phyloP scores from a whole-genome alignment of 1,140 invertebrate species.

The Drosophila virilis region DNA sequence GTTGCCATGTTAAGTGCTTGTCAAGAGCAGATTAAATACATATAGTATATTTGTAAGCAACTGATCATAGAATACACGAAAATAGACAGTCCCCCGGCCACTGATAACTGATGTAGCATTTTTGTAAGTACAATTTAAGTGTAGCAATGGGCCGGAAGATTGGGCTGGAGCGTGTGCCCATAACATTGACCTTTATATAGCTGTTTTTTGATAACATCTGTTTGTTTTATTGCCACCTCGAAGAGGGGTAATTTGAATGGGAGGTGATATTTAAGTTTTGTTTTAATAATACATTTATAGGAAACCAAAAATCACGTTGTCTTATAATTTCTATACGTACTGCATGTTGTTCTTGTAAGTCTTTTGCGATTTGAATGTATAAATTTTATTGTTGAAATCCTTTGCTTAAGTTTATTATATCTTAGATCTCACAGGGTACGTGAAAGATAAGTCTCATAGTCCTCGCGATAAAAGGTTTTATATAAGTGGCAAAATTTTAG shows the following conservation, averaged over 20 bases:
- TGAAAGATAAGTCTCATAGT: too few species aligned
- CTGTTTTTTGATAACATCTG: background rate
- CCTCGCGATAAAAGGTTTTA: too few species aligned
- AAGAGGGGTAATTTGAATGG: background rate
- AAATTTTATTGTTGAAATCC: too few species aligned
- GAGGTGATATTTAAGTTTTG: background rate
- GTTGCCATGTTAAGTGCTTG: background rate
- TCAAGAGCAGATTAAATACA: slow-evolving; percentile 1
- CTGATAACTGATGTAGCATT: background rate
- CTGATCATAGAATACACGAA: slow-evolving; percentile 1
- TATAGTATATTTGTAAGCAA: background rate
- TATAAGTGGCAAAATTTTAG: too few species aligned
- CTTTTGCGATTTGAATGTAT: too few species aligned
- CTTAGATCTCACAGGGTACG: too few species aligned
- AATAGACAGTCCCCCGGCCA: background rate
- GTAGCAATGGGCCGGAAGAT: background rate
- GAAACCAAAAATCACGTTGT: slow-evolving; percentile 1
- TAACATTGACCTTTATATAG: slow-evolving; percentile 2
- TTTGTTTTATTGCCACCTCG: background rate
- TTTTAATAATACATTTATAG: background rate
- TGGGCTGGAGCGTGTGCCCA: too few species aligned
- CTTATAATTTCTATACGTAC: background rate
- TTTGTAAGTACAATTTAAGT: background rate
- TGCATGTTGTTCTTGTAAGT: background rate
- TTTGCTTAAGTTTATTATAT: too few species aligned